A percentile compares a stretch with the other conserved stretches of the same genome.
These are phyloP conservation scores for Aphidoletes aphidimyza DNA, from an alignment of 2,888 invertebrate genomes.

Conservation along the genomic window DNA sequence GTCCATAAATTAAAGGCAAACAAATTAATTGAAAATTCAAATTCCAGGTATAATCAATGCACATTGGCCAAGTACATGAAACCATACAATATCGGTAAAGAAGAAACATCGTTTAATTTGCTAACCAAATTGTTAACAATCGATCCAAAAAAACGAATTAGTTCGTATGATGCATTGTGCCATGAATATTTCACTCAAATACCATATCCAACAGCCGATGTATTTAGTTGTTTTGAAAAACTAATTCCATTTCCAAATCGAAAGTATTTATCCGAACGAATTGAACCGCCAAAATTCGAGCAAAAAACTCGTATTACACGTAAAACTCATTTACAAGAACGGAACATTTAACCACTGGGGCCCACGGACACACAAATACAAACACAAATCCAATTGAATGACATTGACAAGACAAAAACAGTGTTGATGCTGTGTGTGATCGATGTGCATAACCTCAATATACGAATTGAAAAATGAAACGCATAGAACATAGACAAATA, in stretches of 20 bases:
- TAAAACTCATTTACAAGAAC: not conserved
- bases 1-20: not conserved
- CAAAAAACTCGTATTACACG: not conserved
- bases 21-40: not conserved
- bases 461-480: not conserved
- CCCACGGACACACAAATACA: no score
- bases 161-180: not conserved
- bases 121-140: not conserved
- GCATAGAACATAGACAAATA: not conserved
- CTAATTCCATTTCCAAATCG: slow-evolving; percentile 8
- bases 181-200: not conserved
- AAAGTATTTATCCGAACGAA: not conserved
- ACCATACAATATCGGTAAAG: not conserved
- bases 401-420: no score
- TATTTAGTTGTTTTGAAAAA: slow-evolving; percentile 12
- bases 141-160: slow-evolving; percentile 25
- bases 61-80: slow-evolving; percentile 35
- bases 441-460: not conserved
- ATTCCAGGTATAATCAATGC: not conserved
- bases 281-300: not conserved
- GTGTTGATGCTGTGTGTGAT: not conserved
- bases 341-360: no score
- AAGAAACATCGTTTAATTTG: not conserved
- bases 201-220: not conserved
- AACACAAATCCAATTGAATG: no score